These are phyloP conservation scores for Callopanchax toddi DNA, from an alignment of 2,113 vertebrate species.

Conservation along the genomic window DNA sequence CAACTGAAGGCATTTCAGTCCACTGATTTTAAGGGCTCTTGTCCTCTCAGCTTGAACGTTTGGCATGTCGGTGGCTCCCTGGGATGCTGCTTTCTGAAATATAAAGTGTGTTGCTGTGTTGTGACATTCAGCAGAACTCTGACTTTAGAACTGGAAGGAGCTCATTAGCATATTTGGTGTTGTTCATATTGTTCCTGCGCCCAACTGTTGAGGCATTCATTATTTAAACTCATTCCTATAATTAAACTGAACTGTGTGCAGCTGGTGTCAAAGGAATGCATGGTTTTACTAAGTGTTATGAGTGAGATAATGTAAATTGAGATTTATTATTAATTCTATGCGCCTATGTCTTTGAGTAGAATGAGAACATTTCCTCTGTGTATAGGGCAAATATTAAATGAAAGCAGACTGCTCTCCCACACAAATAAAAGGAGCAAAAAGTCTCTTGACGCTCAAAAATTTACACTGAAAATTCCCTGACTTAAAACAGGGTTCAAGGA, in stretches of 20 bases:
- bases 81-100: conserved; percentile 13
- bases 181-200: conserved; percentile 23
- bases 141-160: conserved; percentile 21
- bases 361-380: conserved; percentile 7
- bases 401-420: conserved; percentile 17
- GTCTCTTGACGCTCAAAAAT: conserved; percentile 51
- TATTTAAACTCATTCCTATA: conserved; percentile 49
- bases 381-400: conserved; percentile 16
- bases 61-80: not conserved
- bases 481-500: conserved; percentile 56
- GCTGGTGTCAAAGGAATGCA: conserved; percentile 21
- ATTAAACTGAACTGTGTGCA: conserved; percentile 26
- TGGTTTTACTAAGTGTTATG: conserved; percentile 16
- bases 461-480: conserved; percentile 47
- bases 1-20: conserved; percentile 11
- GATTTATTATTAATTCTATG: not conserved
- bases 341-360: conserved; percentile 1
- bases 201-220: conserved; percentile 50
- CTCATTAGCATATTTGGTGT: conserved; percentile 44
- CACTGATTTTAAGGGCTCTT: conserved; percentile 5
- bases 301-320: conserved; percentile 11
- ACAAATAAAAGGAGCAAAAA: conserved; percentile 44
- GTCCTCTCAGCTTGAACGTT: conserved; percentile 12
- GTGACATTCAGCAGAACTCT: conserved; percentile 15
- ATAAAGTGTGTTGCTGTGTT: conserved; percentile 21